A percentile compares a stretch with the other conserved stretches of the same genome.
Conservation (phyloP, 2,888 invertebrate genomes). For the Teinopalpus imperialis region DNA sequence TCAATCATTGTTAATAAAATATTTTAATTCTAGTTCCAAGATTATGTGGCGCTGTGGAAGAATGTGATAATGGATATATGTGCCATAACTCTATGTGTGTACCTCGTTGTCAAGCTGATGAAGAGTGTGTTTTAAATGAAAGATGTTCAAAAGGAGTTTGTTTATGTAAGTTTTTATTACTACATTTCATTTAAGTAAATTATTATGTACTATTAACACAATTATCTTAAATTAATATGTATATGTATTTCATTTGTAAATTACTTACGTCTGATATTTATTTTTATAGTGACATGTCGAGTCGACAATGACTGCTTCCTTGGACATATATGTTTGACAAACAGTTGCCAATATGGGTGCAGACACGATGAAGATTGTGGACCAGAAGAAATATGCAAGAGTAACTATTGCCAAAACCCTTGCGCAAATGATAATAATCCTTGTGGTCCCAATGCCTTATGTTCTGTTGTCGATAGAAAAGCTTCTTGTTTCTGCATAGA, state of each 20-base stretch:
- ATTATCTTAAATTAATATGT: too few relatives aligned
- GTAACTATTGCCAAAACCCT: slow-evolving; percentile 90
- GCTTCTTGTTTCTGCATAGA: slow-evolving; percentile 90
- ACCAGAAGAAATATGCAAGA: slow-evolving; percentile 90
- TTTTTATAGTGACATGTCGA: slow-evolving; percentile 88
- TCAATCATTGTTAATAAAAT: too few relatives aligned
- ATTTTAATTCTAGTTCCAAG: slow-evolving; percentile 85
- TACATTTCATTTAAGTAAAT: too few relatives aligned
- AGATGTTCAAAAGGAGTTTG: slow-evolving; percentile 92
- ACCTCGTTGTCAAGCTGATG: slow-evolving; percentile 88
- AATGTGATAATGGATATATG: slow-evolving; percentile 86
- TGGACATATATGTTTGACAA: slow-evolving; percentile 93
- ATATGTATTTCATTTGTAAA: too few relatives aligned
- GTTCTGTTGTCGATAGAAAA: slow-evolving; percentile 90
- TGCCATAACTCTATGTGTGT: slow-evolving; percentile 93
- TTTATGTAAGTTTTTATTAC: slow-evolving; percentile 82
- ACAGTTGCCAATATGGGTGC: slow-evolving; percentile 93
- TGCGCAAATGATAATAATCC: slow-evolving; percentile 85
- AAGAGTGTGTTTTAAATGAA: slow-evolving; percentile 94
- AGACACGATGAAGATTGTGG: slow-evolving; percentile 94
- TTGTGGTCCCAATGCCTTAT: slow-evolving; percentile 92
- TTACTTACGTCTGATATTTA: too few relatives aligned
- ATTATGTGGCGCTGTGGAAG: slow-evolving; percentile 85
- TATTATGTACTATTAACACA: too few relatives aligned
- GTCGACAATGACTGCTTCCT: slow-evolving; percentile 96